Conservation (phyloP, 2,113 vertebrate species). For the Tragelaphus strepsiceros region DNA sequence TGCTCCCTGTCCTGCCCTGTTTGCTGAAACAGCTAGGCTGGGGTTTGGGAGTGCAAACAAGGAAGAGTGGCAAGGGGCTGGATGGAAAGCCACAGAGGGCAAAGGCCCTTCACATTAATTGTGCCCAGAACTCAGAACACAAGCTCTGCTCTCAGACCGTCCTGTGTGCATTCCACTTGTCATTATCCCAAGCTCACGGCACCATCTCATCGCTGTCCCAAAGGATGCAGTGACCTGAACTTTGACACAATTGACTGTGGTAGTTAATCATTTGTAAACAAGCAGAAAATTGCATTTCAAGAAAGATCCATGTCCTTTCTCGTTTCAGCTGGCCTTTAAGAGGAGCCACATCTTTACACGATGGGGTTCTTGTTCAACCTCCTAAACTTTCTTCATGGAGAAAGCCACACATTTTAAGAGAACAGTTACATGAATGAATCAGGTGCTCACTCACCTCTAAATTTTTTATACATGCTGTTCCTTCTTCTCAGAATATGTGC, state of each 20-base stretch:
- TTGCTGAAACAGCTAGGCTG: not conserved
- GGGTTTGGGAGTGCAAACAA: not conserved
- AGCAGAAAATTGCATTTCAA: slow-evolving; percentile 51
- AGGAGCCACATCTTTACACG: not conserved
- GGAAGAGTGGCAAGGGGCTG: not conserved
- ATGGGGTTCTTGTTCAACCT: not conserved
- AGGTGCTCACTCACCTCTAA: not conserved
- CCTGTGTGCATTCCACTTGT: not conserved
- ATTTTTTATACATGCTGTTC: not conserved
- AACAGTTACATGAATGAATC: not conserved
- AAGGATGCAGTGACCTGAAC: slow-evolving; percentile 65
- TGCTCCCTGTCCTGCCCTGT: not conserved
- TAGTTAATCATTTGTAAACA: slow-evolving; percentile 79
- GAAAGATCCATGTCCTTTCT: not conserved
- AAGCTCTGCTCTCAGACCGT: not conserved
- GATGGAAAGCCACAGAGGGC: not conserved
- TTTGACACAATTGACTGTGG: slow-evolving; percentile 65
- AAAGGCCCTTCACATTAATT: not conserved
- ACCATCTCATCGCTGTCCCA: not conserved
- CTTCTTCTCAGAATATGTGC: not conserved
- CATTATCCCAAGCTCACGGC: not conserved
- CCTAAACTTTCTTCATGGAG: not conserved
- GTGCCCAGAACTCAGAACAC: not conserved
- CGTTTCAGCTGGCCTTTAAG: not conserved
- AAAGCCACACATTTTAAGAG: not conserved